These are phyloP conservation scores for Drosophila pseudoobscura DNA, from an alignment of 1,140 invertebrate species.

Conservation along the genomic window DNA sequence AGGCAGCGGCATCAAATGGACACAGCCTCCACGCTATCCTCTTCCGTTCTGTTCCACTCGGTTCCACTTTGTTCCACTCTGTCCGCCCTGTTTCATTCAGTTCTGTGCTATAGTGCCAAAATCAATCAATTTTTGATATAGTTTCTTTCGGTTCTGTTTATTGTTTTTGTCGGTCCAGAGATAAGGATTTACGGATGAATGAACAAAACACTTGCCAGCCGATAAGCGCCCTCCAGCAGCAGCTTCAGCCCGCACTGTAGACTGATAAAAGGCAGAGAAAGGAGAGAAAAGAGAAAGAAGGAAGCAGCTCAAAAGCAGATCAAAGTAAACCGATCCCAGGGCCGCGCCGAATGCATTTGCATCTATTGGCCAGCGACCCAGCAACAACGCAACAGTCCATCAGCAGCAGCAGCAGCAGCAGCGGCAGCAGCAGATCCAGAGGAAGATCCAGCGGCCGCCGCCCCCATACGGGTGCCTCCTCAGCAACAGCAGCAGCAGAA, in stretches of 20 bases:
- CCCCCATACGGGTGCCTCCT: slow-evolving; percentile 24
- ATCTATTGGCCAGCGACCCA: slow-evolving; percentile 54
- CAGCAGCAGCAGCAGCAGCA: slow-evolving; percentile 9
- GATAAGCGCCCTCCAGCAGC: no score
- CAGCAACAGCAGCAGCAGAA: slow-evolving; percentile 4
- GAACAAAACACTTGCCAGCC: slow-evolving; percentile 16
- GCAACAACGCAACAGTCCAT: slow-evolving; percentile 30
- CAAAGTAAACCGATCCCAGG: slow-evolving; percentile 4
- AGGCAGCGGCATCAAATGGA: slow-evolving; percentile 19
- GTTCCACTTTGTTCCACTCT: no score
- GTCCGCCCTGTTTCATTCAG: no score
- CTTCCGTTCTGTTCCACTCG: no score
- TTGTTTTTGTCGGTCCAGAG: slow-evolving; percentile 26
- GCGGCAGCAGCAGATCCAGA: background rate
- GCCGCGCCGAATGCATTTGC: slow-evolving; percentile 67
- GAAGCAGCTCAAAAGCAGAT: background rate
- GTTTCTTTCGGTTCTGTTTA: slow-evolving; percentile 1
- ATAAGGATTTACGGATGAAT: slow-evolving; percentile 39
- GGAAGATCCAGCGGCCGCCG: slow-evolving; percentile 1
- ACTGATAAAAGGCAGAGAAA: slow-evolving; percentile 26
- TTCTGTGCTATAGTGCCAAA: background rate
- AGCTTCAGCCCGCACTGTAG: slow-evolving; percentile 26
- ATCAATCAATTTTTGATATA: background rate
- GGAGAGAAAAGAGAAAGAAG: no score
- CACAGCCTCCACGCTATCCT: no score